Evolutionary conservation across 2,888 invertebrate species (phyloP), one percentile per base, ranked within the genome.

Genomic region (Acleris emargana): DNA sequence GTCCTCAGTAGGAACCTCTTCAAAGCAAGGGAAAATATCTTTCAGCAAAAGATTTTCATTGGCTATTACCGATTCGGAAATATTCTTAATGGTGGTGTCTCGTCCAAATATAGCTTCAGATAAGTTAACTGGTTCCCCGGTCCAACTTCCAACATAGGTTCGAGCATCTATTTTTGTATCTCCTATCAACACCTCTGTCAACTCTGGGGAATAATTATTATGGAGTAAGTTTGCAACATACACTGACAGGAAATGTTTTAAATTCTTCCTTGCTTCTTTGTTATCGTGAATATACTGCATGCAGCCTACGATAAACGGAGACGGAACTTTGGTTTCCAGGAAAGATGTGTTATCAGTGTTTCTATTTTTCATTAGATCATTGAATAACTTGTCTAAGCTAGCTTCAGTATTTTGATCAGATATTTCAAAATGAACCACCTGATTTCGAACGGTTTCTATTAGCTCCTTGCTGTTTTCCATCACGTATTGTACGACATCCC

Each of bases 211-310:
- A 69, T 93, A 93, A 83, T 95, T 95, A 62, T 86, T 88, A 76
- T 95, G 95, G 28, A 95, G 86, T 70, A 95, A 89, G 81, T 94
- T 93, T n/a, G 92, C 76, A 11, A 90, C 77, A 68, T 89, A 91
- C 20, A 88, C 71, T n/a, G 87, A 89, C 22, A 92, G 68, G 64
- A 91, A 92, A 58, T 84, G 76, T 73, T 89, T 88, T 20, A 92
- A 78, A 70, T 70, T 77, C 68, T 88, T 89, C 68, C 86, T 89
- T 3, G 77, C 79, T 38, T 83, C 85, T 69, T 84, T 89, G 64
- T 88, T 81, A 3, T 71, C 72, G 69, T 86, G 84, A 28, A 87
- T 74, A 67, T 79, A 91, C 58, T 89, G 87, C 70, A 91, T 81
- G 64, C 89, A 89, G 1, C 91, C 91, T 7, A 89, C 86, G 57